phyloP scores from a whole-genome alignment of 2,797 vertebrate species.

The Denticeps clupeoides region DNA sequence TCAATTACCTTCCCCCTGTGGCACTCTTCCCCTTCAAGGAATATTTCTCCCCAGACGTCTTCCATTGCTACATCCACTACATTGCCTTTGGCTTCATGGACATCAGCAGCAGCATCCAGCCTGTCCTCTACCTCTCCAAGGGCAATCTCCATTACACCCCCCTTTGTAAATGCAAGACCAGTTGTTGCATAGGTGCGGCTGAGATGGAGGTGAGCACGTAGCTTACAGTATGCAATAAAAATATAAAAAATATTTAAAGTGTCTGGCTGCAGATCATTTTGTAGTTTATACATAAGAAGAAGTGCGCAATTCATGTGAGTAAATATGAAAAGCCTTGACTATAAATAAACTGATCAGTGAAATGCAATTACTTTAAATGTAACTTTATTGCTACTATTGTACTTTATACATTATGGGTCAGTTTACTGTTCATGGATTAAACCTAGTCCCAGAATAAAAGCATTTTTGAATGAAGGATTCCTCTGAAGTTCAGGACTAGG shows the following conservation, averaged over 20 bases:
- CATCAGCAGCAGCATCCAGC: conserved; percentile 1
- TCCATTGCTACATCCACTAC: conserved; percentile 15
- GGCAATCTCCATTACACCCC: background rate
- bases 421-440: no score
- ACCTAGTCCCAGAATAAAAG: no score
- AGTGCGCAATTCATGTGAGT: no score
- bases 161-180: background rate
- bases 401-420: no score
- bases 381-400: no score
- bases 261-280: conserved; percentile 2
- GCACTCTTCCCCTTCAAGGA: conserved; percentile 10
- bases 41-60: background rate
- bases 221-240: no score
- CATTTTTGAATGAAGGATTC: no score
- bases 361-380: no score
- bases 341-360: no score
- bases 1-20: conserved; percentile 11
- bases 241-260: no score
- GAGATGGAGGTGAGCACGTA: background rate
- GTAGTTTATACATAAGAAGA: background rate
- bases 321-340: no score
- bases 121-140: background rate
- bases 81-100: conserved; percentile 14
- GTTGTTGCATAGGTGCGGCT: background rate
- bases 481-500: no score